Evolutionary conservation across 2,888 invertebrate species (phyloP).

Genomic region (Hartigia nigra): DNA sequence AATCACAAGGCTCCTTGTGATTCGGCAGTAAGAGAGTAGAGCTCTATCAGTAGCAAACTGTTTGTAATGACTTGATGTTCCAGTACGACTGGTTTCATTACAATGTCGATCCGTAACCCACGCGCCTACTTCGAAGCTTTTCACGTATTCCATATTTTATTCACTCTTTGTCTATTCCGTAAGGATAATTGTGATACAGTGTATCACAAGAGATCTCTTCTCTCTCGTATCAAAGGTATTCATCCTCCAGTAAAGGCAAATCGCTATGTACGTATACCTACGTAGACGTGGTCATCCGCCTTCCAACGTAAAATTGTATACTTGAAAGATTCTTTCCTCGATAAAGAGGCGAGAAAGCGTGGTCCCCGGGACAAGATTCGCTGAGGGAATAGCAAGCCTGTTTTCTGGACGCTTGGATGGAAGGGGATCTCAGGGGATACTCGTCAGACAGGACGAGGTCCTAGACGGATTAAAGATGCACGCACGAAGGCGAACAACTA

Average conservation of each 20-base stretch:
- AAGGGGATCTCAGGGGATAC: conserved; percentile 2
- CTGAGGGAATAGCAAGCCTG: background rate
- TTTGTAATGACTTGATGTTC: background rate
- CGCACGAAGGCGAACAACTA: background rate
- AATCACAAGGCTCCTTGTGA: background rate
- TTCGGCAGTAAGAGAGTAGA: background rate
- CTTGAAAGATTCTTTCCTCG: background rate
- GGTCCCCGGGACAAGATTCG: background rate
- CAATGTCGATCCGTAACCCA: background rate
- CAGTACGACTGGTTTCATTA: background rate
- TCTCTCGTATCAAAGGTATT: background rate
- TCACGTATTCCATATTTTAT: background rate
- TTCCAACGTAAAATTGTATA: background rate
- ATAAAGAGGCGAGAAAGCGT: background rate
- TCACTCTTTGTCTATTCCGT: background rate
- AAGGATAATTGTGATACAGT: background rate
- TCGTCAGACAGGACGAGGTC: conserved; percentile 5
- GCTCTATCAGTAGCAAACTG: background rate
- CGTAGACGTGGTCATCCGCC: background rate
- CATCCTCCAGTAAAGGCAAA: background rate
- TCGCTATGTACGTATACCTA: background rate
- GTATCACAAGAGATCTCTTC: background rate
- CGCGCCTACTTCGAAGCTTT: background rate
- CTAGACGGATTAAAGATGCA: background rate
- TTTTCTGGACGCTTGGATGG: background rate